A percentile compares a stretch with the other conserved stretches of the same genome.
phyloP scores from a whole-genome alignment of 2,888 invertebrate species.

The Falcaria lacertinaria region DNA sequence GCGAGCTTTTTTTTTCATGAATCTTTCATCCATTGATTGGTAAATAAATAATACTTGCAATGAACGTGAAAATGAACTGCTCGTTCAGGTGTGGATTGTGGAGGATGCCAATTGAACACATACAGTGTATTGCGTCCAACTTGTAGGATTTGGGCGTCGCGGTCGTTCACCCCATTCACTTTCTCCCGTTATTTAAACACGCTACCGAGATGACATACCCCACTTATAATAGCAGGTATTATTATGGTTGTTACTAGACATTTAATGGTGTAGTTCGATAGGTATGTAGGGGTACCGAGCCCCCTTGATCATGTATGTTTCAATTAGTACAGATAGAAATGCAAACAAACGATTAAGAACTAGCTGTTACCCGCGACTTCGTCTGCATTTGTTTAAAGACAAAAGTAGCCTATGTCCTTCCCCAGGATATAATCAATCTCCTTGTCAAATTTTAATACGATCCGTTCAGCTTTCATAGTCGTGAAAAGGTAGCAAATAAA shows the following conservation, averaged over 20 bases:
- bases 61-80: neutral
- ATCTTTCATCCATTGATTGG: neutral
- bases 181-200: slow-evolving; percentile 29
- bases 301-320: too few relatives aligned
- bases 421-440: too few relatives aligned
- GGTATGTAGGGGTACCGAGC: too few relatives aligned
- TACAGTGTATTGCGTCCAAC: slow-evolving; percentile 4
- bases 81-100: slow-evolving; percentile 1
- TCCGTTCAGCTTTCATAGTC: too few relatives aligned
- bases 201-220: slow-evolving; percentile 7
- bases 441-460: too few relatives aligned
- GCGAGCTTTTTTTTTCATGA: neutral
- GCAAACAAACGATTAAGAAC: too few relatives aligned
- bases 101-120: slow-evolving; percentile 4
- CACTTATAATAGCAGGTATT: neutral
- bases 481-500: too few relatives aligned
- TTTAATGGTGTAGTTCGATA: too few relatives aligned
- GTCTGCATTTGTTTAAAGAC: too few relatives aligned
- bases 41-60: neutral
- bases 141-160: slow-evolving; percentile 23
- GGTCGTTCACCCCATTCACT: slow-evolving; percentile 33
- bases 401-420: too few relatives aligned
- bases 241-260: neutral
- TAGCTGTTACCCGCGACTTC: too few relatives aligned
- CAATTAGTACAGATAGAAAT: too few relatives aligned